phyloP scores from a whole-genome alignment of 1,140 invertebrate genomes.

The Eumaeus atala region DNA sequence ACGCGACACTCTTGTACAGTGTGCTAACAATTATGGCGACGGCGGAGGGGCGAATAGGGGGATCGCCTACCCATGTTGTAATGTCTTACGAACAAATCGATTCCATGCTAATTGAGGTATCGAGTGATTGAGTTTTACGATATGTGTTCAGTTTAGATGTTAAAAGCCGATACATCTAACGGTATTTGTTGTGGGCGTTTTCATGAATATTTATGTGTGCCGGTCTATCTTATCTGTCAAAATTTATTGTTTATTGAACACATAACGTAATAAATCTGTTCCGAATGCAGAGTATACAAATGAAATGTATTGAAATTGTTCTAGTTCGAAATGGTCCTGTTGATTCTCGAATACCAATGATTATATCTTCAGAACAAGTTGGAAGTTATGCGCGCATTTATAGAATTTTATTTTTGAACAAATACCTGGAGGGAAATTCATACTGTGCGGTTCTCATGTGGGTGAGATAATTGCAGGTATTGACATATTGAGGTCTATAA shows the following conservation, averaged over 20 bases:
- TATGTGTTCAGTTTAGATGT: constrained; percentile 11
- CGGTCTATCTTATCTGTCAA: constrained; percentile 7
- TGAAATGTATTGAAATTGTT: constrained; percentile 9
- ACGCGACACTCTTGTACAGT: too few species aligned
- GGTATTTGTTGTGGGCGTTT: constrained; percentile 4
- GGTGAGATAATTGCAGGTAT: too few species aligned
- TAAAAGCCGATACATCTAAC: constrained; percentile 11
- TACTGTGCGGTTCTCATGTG: too few species aligned
- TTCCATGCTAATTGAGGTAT: constrained; percentile 16
- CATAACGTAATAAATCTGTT: constrained; percentile 1
- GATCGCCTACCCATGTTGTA: too few species aligned
- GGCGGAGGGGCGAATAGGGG: too few species aligned
- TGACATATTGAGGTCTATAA: too few species aligned
- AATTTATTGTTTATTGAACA: constrained; percentile 13
- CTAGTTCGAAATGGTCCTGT: neutral
- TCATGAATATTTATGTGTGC: neutral
- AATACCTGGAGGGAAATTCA: too few species aligned
- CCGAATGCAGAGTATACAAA: constrained; percentile 3
- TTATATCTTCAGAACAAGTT: too few species aligned
- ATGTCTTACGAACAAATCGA: constrained; percentile 5
- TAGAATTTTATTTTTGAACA: too few species aligned
- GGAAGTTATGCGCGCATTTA: too few species aligned
- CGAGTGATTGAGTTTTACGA: constrained; percentile 14
- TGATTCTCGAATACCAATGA: too few species aligned
- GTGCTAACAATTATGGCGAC: too few species aligned